Percentiles rank a stretch among this genome's conserved stretches.
Evolutionary conservation across 2,888 invertebrate species (phyloP).

Genomic region (Drosophila hawaiiensis): DNA sequence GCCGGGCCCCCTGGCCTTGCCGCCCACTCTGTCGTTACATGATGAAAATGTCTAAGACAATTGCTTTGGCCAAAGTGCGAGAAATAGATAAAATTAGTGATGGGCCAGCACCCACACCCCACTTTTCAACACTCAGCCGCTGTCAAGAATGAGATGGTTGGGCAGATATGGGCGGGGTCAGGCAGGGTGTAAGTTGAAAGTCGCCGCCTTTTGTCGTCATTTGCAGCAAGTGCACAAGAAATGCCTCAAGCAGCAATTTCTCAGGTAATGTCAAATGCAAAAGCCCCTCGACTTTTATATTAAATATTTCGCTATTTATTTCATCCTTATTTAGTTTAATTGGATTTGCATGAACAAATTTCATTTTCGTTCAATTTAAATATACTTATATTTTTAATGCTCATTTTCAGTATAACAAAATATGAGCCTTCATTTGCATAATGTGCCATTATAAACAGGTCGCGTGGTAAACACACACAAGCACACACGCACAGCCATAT

Average conservation of each 20-base stretch:
- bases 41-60: constrained; percentile 77
- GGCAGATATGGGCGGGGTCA: neutral
- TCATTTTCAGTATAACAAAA: constrained; percentile 6
- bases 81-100: constrained; percentile 80
- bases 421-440: constrained; percentile 69
- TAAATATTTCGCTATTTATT: constrained; percentile 46
- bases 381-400: constrained; percentile 4
- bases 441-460: constrained; percentile 67
- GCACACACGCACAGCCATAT: neutral
- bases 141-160: constrained; percentile 9
- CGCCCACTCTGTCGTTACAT: constrained; percentile 36
- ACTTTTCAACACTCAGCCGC: constrained; percentile 2
- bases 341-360: constrained; percentile 48
- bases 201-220: constrained; percentile 49
- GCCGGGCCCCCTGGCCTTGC: neutral
- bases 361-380: constrained; percentile 30
- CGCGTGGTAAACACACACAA: constrained; percentile 13
- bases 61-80: constrained; percentile 80
- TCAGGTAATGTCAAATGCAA: constrained; percentile 46
- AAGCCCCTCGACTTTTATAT: constrained; percentile 46
- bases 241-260: constrained; percentile 35
- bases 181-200: constrained; percentile 19
- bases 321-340: constrained; percentile 61
- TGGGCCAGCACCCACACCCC: constrained; percentile 38
- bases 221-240: constrained; percentile 39